phyloP scores from a whole-genome alignment of 2,797 vertebrate species.

The Erithacus rubecula region DNA sequence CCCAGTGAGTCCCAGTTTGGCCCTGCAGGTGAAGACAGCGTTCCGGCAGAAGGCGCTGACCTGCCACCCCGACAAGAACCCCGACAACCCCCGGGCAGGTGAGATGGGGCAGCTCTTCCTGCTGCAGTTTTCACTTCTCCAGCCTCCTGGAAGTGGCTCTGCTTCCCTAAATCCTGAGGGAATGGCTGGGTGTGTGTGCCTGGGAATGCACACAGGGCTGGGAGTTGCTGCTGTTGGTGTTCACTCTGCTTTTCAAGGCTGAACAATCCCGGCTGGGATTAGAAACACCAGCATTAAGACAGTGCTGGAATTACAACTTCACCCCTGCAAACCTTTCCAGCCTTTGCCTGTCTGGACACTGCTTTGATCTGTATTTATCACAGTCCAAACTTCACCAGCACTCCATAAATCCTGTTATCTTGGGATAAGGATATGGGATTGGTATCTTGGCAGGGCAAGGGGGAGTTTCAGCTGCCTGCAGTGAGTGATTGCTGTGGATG shows the following conservation, averaged over 20 bases:
- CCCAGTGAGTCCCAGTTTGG: background rate
- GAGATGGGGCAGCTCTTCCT: background rate
- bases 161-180: background rate
- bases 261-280: background rate
- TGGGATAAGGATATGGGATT: too few relatives aligned
- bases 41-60: constrained; percentile 92
- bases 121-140: rapidly evolving
- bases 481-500: rapidly evolving
- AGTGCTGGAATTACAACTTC: background rate
- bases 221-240: background rate
- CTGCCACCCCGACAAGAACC: constrained; percentile 98
- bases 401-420: background rate
- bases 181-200: background rate
- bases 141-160: background rate
- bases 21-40: constrained; percentile 91
- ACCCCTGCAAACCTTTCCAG: background rate
- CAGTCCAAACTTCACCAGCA: background rate
- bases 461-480: background rate
- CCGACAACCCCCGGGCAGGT: constrained; percentile 95
- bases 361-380: background rate
- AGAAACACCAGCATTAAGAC: background rate
- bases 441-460: background rate
- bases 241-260: background rate
- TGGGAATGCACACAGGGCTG: background rate
- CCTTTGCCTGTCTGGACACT: background rate